Percentiles rank a stretch among this genome's conserved stretches.
These are phyloP conservation scores for Ctenopoma multispine DNA, from an alignment of 2,797 vertebrate genomes.

Conservation along the genomic window DNA sequence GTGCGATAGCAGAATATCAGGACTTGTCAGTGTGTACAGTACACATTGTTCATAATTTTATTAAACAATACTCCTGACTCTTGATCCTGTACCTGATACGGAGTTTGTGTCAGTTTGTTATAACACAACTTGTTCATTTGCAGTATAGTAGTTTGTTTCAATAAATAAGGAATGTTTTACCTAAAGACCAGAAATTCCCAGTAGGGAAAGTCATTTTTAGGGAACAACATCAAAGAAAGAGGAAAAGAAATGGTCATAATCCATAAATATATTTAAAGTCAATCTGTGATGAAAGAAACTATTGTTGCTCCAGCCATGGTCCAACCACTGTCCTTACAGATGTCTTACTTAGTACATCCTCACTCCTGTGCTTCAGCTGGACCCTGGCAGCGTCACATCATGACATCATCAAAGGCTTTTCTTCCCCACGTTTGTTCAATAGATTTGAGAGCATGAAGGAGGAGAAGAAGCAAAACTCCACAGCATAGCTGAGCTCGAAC, in stretches of 20 bases:
- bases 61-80: not conserved
- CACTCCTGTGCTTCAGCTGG: constrained; percentile 8
- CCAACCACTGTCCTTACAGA: constrained; percentile 48
- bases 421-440: constrained; percentile 73
- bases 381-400: constrained; percentile 59
- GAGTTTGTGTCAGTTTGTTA: too few species aligned
- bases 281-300: constrained; percentile 11
- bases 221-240: not conserved
- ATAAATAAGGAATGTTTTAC: constrained; percentile 49
- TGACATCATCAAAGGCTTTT: constrained; percentile 71
- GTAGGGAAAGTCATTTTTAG: not conserved
- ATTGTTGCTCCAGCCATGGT: constrained; percentile 26
- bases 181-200: not conserved
- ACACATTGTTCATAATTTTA: not conserved
- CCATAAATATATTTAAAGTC: constrained; percentile 1
- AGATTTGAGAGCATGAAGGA: constrained; percentile 84
- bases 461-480: constrained; percentile 84
- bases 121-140: constrained; percentile 47
- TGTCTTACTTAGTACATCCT: constrained; percentile 27
- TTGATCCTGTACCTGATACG: not conserved
- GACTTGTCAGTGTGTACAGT: not conserved
- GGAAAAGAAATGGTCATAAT: not conserved
- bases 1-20: not conserved
- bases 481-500: constrained; percentile 83
- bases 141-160: constrained; percentile 10